Evolutionary conservation across 2,113 vertebrate species (phyloP).

Genomic region (Sceloporus tristichus): DNA sequence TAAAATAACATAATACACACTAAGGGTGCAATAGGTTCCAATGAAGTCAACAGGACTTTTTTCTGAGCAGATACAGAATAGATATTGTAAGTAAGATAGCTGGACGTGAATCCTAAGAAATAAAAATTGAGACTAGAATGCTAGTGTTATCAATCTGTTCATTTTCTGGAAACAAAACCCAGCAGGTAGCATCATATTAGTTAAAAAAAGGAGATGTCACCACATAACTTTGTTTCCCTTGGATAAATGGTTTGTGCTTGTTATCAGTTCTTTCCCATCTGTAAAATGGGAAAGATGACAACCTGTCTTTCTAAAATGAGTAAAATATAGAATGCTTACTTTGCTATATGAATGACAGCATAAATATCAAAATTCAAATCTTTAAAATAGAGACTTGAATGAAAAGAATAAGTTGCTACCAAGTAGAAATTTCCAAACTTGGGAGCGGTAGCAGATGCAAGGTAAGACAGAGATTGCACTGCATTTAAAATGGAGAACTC

Average conservation of each 20-base stretch:
- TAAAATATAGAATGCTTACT: neutral
- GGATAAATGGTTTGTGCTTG: neutral
- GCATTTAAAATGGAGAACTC: neutral
- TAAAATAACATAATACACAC: no score
- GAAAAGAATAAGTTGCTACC: neutral
- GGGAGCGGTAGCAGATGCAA: neutral
- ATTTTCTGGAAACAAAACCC: neutral
- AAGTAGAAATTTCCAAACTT: neutral
- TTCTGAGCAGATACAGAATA: no score
- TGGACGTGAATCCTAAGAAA: neutral
- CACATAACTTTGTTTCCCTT: neutral
- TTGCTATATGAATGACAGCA: neutral
- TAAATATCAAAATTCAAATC: neutral
- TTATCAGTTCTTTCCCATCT: neutral
- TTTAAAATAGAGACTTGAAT: neutral
- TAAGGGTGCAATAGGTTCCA: neutral
- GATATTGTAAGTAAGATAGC: neutral
- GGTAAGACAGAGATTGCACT: neutral
- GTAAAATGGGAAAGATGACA: neutral
- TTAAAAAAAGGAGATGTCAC: neutral
- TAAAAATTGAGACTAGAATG: no score
- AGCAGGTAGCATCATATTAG: neutral
- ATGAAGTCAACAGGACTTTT: neutral
- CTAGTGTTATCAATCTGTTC: no score
- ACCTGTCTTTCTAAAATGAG: neutral